These are phyloP conservation scores for Halesus radiatus DNA, from an alignment of 1,140 invertebrate genomes.

Conservation along the genomic window DNA sequence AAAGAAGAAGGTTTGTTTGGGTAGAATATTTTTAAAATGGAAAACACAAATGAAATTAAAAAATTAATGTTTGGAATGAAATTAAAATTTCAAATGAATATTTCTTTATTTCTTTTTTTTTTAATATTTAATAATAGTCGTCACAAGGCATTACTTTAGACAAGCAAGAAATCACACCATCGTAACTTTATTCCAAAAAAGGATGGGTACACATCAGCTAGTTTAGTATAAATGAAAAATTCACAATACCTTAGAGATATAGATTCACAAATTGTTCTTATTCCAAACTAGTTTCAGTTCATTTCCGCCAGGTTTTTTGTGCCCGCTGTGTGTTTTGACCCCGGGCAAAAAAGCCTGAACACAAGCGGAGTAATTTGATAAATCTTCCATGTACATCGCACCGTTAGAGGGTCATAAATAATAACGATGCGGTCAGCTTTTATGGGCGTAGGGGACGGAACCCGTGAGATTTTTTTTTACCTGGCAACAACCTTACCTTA, in stretches of 20 bases:
- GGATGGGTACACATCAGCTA: too few species aligned
- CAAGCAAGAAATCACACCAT: too few species aligned
- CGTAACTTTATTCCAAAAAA: too few species aligned
- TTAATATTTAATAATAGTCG: too few species aligned
- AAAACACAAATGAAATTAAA: too few species aligned
- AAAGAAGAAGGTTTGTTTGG: too few species aligned
- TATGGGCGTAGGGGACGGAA: not conserved
- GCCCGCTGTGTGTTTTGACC: slow-evolving; percentile 10
- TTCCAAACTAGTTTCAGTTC: slow-evolving; percentile 13
- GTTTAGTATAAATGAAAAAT: too few species aligned
- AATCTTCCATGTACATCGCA: slow-evolving; percentile 3
- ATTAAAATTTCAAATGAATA: too few species aligned
- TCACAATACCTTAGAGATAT: not conserved
- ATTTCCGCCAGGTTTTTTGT: slow-evolving; percentile 5
- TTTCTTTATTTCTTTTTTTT: too few species aligned
- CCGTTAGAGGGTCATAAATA: not conserved
- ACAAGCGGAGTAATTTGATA: slow-evolving; percentile 14
- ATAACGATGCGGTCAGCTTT: not conserved
- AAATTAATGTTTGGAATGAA: too few species aligned
- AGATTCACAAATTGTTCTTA: slow-evolving; percentile 2
- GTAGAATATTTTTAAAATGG: too few species aligned
- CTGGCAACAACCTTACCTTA: not conserved
- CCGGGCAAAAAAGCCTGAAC: slow-evolving; percentile 12
- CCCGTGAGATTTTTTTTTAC: slow-evolving; percentile 25
- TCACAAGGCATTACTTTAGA: too few species aligned